Evolutionary conservation across 2,888 invertebrate species (phyloP).

Genomic region (Agrilus biguttatus): DNA sequence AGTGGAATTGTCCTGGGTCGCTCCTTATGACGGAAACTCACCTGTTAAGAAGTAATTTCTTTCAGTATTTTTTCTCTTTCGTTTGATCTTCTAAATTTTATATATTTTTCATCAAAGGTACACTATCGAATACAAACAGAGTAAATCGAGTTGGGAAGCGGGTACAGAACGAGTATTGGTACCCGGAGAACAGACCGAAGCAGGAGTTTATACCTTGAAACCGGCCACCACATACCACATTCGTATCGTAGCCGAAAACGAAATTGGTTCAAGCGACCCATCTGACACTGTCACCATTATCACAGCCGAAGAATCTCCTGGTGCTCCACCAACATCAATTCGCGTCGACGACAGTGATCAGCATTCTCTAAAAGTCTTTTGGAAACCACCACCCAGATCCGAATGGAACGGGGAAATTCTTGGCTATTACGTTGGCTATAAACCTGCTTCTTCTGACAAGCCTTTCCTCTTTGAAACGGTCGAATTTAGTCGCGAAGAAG

Average conservation of each 20-base stretch:
- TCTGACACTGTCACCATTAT: conserved; percentile 89
- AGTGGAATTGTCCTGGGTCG: conserved; percentile 83
- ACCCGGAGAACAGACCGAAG: conserved; percentile 79
- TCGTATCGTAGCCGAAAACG: conserved; percentile 85
- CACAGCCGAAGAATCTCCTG: conserved; percentile 78
- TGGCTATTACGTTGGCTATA: conserved; percentile 84
- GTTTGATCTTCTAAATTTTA: background rate
- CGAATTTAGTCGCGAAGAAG: conserved; percentile 81
- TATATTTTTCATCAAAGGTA: conserved; percentile 31
- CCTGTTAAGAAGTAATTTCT: conserved; percentile 52
- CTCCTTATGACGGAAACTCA: conserved; percentile 84
- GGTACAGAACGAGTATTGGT: conserved; percentile 79
- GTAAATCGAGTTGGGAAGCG: conserved; percentile 66
- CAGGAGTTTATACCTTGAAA: conserved; percentile 74
- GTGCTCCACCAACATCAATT: conserved; percentile 70
- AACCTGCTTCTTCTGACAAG: conserved; percentile 69
- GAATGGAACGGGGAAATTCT: conserved; percentile 88
- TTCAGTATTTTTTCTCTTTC: background rate
- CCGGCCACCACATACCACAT: conserved; percentile 90
- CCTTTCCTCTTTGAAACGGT: conserved; percentile 85
- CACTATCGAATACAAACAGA: conserved; percentile 82
- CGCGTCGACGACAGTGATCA: conserved; percentile 80
- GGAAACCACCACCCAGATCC: conserved; percentile 80
- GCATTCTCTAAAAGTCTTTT: conserved; percentile 72
- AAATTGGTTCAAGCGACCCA: conserved; percentile 82